phyloP scores from a whole-genome alignment of 2,113 vertebrate genomes.

The Irena cyanogastra region DNA sequence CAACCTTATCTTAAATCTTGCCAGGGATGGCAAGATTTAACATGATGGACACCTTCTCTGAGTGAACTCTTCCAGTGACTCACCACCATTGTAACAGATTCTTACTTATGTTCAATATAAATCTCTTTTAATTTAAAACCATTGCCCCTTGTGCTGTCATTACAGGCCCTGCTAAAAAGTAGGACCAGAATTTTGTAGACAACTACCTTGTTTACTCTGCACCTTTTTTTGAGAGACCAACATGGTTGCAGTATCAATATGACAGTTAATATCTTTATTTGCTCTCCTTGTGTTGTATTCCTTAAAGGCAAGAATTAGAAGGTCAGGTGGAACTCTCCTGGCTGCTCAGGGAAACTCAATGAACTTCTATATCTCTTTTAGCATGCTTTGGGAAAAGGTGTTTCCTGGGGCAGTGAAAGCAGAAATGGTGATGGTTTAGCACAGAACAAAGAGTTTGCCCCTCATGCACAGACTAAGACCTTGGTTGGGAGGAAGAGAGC shows the following conservation, averaged over 20 bases:
- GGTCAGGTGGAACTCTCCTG: not conserved
- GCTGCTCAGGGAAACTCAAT: not conserved
- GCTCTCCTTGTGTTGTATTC: not conserved
- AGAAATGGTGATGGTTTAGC: not conserved
- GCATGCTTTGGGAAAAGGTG: not conserved
- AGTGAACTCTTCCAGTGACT: not conserved
- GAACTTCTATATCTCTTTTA: not conserved
- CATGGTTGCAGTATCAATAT: not conserved
- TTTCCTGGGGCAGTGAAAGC: not conserved
- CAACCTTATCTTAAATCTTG: not conserved
- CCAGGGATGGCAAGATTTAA: too few species aligned
- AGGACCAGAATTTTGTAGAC: not conserved
- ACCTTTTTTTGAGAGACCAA: not conserved
- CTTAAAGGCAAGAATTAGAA: not conserved
- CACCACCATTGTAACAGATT: fast-evolving
- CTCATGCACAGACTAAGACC: not conserved
- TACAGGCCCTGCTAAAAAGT: not conserved
- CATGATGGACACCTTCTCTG: not conserved
- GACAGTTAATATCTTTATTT: not conserved
- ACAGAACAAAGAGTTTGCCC: not conserved
- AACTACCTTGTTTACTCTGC: not conserved
- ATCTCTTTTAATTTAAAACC: not conserved
- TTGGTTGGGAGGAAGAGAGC: fast-evolving
- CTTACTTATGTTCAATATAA: not conserved
- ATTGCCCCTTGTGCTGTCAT: not conserved